Conservation (phyloP, 1,140 invertebrate species). For the Listronotus bonariensis region DNA sequence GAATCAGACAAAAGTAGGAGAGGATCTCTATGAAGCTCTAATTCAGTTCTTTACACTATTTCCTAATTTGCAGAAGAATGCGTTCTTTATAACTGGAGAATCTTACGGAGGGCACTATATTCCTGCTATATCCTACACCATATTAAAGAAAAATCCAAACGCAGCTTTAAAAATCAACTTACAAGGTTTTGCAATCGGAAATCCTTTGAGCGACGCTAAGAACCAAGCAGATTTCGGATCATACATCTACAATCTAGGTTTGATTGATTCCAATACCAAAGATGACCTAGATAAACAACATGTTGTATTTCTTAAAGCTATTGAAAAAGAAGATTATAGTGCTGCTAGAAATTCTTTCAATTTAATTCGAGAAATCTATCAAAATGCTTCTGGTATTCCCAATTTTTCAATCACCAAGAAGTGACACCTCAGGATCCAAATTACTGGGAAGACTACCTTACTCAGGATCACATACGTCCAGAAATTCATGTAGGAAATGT, state of each 20-base stretch:
- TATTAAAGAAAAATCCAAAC: slow-evolving; percentile 67
- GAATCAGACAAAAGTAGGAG: slow-evolving; percentile 68
- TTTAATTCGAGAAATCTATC: slow-evolving; percentile 43
- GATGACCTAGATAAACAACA: slow-evolving; percentile 59
- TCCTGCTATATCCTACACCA: slow-evolving; percentile 74
- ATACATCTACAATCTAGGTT: slow-evolving; percentile 76
- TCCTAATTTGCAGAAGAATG: slow-evolving; percentile 66
- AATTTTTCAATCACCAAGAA: slow-evolving; percentile 12
- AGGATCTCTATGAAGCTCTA: slow-evolving; percentile 67
- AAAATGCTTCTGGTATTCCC: slow-evolving; percentile 64
- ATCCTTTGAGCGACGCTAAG: slow-evolving; percentile 81
- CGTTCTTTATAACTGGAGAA: slow-evolving; percentile 79
- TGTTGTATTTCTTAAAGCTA: neutral
- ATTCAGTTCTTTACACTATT: slow-evolving; percentile 76
- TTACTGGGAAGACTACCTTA: slow-evolving; percentile 23
- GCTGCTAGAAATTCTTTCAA: slow-evolving; percentile 61
- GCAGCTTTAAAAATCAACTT: slow-evolving; percentile 68
- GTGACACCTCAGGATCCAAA: neutral
- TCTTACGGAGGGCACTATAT: slow-evolving; percentile 86
- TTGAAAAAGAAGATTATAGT: slow-evolving; percentile 19
- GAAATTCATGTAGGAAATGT: slow-evolving; percentile 60
- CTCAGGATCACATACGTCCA: slow-evolving; percentile 58
- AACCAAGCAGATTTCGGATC: slow-evolving; percentile 71
- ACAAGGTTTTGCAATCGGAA: slow-evolving; percentile 79
- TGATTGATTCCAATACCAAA: slow-evolving; percentile 68